Base-by-base conservation (phyloP, 2,113 vertebrate genomes). In the Odontesthes bonariensis region DNA sequence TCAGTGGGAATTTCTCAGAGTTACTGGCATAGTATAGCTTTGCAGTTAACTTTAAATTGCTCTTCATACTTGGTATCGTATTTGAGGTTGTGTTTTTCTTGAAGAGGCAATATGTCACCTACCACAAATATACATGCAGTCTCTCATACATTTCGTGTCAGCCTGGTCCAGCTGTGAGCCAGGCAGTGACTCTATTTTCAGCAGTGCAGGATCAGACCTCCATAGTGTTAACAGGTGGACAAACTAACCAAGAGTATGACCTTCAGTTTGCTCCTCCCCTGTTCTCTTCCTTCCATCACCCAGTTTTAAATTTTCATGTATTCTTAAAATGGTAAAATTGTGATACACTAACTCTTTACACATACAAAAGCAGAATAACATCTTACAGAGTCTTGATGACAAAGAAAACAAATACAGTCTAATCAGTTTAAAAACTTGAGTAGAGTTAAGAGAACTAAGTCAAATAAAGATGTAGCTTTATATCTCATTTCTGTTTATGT, bases 211-310 rank as follows among this genome's bases (percentile, higher is more conserved):
- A 82, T 84, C 69, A 77, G 61, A 33, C 53, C 57, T 54, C 27
- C 60, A 52, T 68, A 27, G 69, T 82, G 81, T 74, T 75, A 84
- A 86, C 84, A 88, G 81, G 79, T 86, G 81, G 75, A 52, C 40
- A 38, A 19, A 54, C 52, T 55, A n/a, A 58, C 31, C 51, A 60
- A 27, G 75, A 73, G 42, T n/a, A n/a, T 64, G 71, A 59, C 68
- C 47, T 61, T 78, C 67, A 72, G 66, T 8, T 32, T 47, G 11
- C 22, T 38, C 49, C 23, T 35, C 23, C 52, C 13, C 12, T 33
- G 67, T 32, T 31, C 31, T 11, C 51, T 27, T 42, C 7, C 1
- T 2, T 20, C 14, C 51, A 2, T 56, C 62, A 40, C 38, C 51
- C 51, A 38, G 16, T 46, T 23, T 33, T 49, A 11, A 44, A 46